Percentiles rank a stretch among this genome's conserved stretches.
These are phyloP conservation scores for cattle (Bos taurus) DNA, from an alignment of 2,113 vertebrate species.

Conservation along the genomic window DNA sequence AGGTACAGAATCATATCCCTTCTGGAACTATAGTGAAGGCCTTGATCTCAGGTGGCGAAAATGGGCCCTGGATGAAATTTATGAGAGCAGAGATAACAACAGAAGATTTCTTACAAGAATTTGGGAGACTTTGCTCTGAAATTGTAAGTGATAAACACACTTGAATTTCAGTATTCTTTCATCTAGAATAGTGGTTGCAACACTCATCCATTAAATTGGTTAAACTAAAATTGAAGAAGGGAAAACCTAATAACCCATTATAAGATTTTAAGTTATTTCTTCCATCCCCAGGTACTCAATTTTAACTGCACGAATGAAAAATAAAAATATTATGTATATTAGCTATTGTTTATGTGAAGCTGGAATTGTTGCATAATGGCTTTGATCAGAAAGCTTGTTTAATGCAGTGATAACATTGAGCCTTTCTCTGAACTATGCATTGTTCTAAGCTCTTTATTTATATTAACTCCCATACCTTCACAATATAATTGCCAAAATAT, in stretches of 20 bases:
- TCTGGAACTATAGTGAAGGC: constrained; percentile 79
- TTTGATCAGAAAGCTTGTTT: constrained; percentile 9
- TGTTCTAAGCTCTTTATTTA: background rate
- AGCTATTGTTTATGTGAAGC: background rate
- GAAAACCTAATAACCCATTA: background rate
- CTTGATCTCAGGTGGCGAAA: constrained; percentile 67
- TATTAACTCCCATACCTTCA: background rate
- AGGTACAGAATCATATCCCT: constrained; percentile 78
- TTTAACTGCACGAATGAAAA: background rate
- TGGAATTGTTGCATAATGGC: background rate
- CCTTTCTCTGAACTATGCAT: background rate
- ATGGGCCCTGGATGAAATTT: constrained; percentile 79
- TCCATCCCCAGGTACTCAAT: background rate
- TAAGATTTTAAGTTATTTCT: constrained; percentile 6
- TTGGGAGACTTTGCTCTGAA: constrained; percentile 80
- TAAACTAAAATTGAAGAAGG: constrained; percentile 4
- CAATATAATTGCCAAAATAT: background rate
- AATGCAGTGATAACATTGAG: background rate
- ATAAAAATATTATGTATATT: background rate
- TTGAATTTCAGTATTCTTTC: background rate
- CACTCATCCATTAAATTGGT: background rate
- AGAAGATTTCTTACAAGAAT: constrained; percentile 78
- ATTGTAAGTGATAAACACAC: constrained; percentile 78
- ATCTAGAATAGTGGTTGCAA: background rate
- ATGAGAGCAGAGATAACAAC: constrained; percentile 81